Percentiles rank a stretch among this genome's conserved stretches.
These are phyloP conservation scores for Clusia tigrina DNA, from an alignment of 2,888 invertebrate genomes.

Conservation along the genomic window DNA sequence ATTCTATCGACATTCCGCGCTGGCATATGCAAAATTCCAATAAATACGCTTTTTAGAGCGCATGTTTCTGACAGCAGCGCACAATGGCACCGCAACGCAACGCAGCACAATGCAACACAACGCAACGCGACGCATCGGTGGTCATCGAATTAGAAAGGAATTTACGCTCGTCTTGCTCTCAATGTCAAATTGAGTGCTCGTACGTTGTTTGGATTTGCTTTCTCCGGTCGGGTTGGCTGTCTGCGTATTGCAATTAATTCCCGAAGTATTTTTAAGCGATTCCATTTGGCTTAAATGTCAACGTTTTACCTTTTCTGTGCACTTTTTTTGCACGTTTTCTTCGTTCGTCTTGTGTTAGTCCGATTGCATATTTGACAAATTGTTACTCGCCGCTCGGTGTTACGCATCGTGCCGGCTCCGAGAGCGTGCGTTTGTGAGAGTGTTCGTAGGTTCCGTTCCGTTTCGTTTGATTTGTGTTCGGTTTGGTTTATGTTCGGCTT, in stretches of 20 bases:
- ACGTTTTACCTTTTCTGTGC: neutral
- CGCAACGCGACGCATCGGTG: neutral
- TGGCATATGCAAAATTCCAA: conserved; percentile 53
- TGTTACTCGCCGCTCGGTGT: conserved; percentile 15
- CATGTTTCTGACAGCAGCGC: neutral
- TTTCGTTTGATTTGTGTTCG: conserved; percentile 8
- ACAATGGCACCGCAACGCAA: neutral
- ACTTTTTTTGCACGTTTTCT: neutral
- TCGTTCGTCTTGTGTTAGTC: conserved; percentile 9
- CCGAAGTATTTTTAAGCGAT: neutral
- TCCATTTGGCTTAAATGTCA: conserved; percentile 12
- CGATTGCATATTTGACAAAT: conserved; percentile 24
- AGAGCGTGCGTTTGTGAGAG: conserved; percentile 13
- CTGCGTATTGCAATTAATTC: neutral
- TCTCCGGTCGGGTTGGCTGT: neutral
- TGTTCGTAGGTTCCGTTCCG: neutral
- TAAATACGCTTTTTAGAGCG: conserved; percentile 7
- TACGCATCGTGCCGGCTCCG: neutral
- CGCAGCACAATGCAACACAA: neutral
- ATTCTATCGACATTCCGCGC: conserved; percentile 31
- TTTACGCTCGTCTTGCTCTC: conserved; percentile 15
- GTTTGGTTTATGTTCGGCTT: neutral
- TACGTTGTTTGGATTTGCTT: conserved; percentile 3
- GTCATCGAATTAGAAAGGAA: neutral
- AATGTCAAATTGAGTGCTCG: conserved; percentile 17